Base-by-base conservation (phyloP, 2,888 invertebrate species). In the Drosophila longiperda region DNA sequence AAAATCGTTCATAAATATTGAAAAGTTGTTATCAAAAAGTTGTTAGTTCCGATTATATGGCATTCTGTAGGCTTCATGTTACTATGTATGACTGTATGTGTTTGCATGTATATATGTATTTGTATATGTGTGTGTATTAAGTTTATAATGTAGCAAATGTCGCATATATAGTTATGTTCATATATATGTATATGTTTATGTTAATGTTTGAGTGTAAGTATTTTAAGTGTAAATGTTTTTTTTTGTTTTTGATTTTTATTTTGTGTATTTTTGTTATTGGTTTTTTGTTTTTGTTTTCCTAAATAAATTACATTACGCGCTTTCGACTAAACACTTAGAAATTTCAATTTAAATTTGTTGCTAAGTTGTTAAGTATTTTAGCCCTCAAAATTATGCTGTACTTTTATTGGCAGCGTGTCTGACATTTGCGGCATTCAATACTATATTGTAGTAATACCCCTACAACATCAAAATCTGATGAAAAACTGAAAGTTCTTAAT, bases 311-410 rank as follows among this genome's bases (percentile, higher is more conserved):
- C 71, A 61, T 66, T 76, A 72, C 75, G 75, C 77, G 63, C 74
- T 73, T 77, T 81, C 66, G 77, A 84, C 90, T 86, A 90, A 88
- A 88, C 89, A 87, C 75, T 83, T 86, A 83, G 90, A 87, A 86
- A 78, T 70, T 82, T 83, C 71, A 82, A 74, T 80, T 83, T 81
- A 79, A 87, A 87, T 83, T 82, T 89, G 69, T 82, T 85, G 58
- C 88, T 87, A 84, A 70, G 68, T 55, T 63, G 58, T 68, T 59
- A 49, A 26, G 40, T 40, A 63, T 63, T 61, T 54, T 38, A 66
- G 63, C 71, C 63, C 76, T 66, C 59, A 65, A 78, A 76, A 74
- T 59, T 81, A 79, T 80, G 78, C 88, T 75, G 57, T 66, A 73
- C 60, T 58, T 57, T 66, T 45, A 26, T 23, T 45, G 23, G 71